A percentile compares a stretch with the other conserved stretches of the same genome.
Evolutionary conservation across 2,888 invertebrate genomes (phyloP).

Genomic region (Epinotia nisella): DNA sequence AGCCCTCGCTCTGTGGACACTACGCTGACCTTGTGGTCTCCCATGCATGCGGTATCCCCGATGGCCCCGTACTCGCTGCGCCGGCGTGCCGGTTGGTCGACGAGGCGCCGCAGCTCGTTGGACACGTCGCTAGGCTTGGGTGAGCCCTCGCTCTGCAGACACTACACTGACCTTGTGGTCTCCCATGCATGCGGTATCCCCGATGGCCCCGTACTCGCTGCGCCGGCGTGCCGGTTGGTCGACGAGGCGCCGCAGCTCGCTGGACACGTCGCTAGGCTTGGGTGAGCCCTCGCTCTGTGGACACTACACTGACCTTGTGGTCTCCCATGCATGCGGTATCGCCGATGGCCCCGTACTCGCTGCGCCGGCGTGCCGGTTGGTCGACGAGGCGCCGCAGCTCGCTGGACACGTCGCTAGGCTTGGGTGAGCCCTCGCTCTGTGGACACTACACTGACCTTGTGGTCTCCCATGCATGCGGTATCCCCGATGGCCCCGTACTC

Average conservation of each 20-base stretch:
- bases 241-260: constrained; percentile 66
- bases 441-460: constrained; percentile 89
- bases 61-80: constrained; percentile 71
- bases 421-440: constrained; percentile 80
- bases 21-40: constrained; percentile 96
- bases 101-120: constrained; percentile 65
- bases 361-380: constrained; percentile 68
- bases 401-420: constrained; percentile 57
- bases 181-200: constrained; percentile 93
- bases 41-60: constrained; percentile 91
- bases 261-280: constrained; percentile 59
- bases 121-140: constrained; percentile 63
- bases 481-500: constrained; percentile 94
- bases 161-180: constrained; percentile 94
- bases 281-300: constrained; percentile 78
- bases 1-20: constrained; percentile 74
- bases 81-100: constrained; percentile 66
- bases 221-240: constrained; percentile 70
- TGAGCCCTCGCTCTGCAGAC: constrained; percentile 75
- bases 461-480: constrained; percentile 97
- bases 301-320: constrained; percentile 91
- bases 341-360: constrained; percentile 94
- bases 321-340: constrained; percentile 96
- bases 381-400: constrained; percentile 71
- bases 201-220: constrained; percentile 65